These are phyloP conservation scores for Lasiurus borealis DNA, from an alignment of 2,113 vertebrate genomes.

Conservation along the genomic window DNA sequence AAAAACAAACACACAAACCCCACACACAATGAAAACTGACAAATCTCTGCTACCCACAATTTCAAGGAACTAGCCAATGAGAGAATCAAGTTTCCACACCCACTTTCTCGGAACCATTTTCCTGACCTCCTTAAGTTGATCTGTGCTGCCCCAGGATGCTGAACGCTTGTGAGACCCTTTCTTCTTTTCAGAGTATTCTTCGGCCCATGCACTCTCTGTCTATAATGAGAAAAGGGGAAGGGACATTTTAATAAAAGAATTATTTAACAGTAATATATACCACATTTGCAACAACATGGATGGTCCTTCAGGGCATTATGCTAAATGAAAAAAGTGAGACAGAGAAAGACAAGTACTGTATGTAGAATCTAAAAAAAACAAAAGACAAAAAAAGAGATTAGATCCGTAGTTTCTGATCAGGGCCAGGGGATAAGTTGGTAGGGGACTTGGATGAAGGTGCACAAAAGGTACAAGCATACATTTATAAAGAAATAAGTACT, in stretches of 20 bases:
- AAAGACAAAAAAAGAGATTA: background rate
- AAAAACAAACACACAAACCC: background rate
- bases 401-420: background rate
- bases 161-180: constrained; percentile 96
- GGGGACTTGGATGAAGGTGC: background rate
- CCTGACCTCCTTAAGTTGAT: constrained; percentile 98
- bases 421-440: background rate
- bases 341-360: background rate
- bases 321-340: background rate
- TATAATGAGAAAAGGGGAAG: constrained; percentile 77
- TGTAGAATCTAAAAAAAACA: background rate
- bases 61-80: background rate
- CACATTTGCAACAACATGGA: background rate
- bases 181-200: constrained; percentile 96
- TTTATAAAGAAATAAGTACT: background rate
- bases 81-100: background rate
- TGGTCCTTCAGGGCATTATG: background rate
- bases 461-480: background rate
- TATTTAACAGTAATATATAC: constrained; percentile 23
- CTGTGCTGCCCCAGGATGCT: constrained; percentile 98
- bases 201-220: constrained; percentile 98
- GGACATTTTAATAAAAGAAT: constrained; percentile 12
- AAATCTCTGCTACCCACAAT: constrained; percentile 10
- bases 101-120: constrained; percentile 53
- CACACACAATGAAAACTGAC: background rate